These are phyloP conservation scores for Spongilla lacustris DNA, from an alignment of 37 sponge, comb jelly and placozoan species.

Conservation along the genomic window DNA sequence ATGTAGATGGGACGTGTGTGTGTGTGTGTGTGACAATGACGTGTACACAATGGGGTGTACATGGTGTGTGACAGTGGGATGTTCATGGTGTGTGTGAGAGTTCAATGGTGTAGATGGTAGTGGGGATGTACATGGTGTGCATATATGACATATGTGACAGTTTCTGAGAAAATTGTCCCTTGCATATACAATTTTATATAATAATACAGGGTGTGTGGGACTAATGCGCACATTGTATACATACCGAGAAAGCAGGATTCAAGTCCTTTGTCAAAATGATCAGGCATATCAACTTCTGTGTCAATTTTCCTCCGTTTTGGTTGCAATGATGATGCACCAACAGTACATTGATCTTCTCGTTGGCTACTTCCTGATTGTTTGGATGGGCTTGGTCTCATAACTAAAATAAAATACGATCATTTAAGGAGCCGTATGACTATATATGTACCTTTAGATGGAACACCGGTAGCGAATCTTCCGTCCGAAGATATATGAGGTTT, in stretches of 20 bases:
- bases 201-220: neutral
- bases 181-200: neutral
- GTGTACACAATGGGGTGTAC: neutral
- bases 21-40: neutral
- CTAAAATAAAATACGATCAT: slow-evolving; percentile 1
- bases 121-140: neutral
- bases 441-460: neutral
- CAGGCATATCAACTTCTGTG: slow-evolving; percentile 1
- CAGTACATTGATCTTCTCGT: slow-evolving; percentile 1
- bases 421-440: no score
- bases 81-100: slow-evolving; percentile 1
- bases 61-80: slow-evolving; percentile 1
- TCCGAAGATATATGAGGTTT: neutral
- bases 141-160: slow-evolving; percentile 1
- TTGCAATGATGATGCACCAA: neutral
- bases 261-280: neutral
- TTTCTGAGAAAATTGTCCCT: slow-evolving; percentile 1
- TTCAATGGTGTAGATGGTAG: neutral
- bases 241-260: neutral
- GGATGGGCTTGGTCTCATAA: slow-evolving; percentile 1
- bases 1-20: slow-evolving; percentile 1
- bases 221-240: slow-evolving; percentile 1
- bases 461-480: slow-evolving; percentile 1
- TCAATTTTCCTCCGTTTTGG: slow-evolving; percentile 1
- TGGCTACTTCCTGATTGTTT: slow-evolving; percentile 1